Evolutionary conservation across 2,797 vertebrate species (phyloP), one percentile per base, ranked within the genome.

Genomic region (Picus viridis): DNA sequence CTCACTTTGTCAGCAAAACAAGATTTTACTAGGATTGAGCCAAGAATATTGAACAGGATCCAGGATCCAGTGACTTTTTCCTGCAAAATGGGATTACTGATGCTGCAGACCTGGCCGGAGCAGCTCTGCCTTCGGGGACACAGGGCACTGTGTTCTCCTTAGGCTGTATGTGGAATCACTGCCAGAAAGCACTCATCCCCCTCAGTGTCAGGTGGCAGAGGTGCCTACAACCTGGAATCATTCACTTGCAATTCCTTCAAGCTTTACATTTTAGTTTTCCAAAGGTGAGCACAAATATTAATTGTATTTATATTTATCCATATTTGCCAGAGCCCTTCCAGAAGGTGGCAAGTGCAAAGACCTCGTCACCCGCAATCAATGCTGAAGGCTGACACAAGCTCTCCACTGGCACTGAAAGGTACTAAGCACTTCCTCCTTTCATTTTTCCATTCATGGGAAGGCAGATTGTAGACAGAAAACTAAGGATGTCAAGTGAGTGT

Each of bases 191-290:
- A 7, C 26, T 39, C 24, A 19, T 58, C 11, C 16, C 49, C 7
- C 32, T 59, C 63, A 53, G 16, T 5, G 43, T 7, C 29, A 43
- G n/a, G 22, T 39, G 59, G 79, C 53, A 67, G 68, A 80, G 61
- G 23, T 51, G 49, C 49, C 22, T 23, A 51, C 49, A 58, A 77
- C 62, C 75, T 68, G 27, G 12, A 70, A 85, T 65, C 4, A 70
- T 53, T 82, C 17, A 68, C 47, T 41, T 53, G 34, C 34, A 87
- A 76, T 69, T 54, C 61, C 71, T 77, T 79, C 27, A 29, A 59
- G 73, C 56, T 94, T 88, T 76, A 70, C 54, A 72, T 74, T 93
- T 75, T 27, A 56, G 80, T 78, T 94, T 86, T 91, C 94, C 15
- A 43, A 43, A 43, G 41, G 41, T 79, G 61, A 62, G 39, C 65